phyloP scores from a whole-genome alignment of 1,140 invertebrate genomes.

The Drosophila miranda region DNA sequence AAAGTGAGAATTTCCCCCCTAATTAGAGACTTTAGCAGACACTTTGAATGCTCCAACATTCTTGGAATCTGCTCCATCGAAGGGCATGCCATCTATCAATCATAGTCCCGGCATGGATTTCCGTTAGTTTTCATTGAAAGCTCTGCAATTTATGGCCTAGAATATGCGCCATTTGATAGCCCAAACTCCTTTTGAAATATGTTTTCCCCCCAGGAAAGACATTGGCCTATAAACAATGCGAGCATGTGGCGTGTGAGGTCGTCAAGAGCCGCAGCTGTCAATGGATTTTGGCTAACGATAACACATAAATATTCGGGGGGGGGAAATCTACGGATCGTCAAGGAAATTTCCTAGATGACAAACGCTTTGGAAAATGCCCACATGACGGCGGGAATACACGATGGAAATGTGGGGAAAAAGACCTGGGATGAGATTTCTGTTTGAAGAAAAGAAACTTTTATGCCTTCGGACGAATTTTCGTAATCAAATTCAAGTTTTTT shows the following conservation, averaged over 20 bases:
- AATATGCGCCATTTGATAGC: no score
- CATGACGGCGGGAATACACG: constrained; percentile 18
- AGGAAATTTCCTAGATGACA: constrained; percentile 10
- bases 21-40: no score
- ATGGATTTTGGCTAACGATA: constrained; percentile 23
- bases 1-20: no score
- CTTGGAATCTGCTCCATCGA: no score
- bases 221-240: constrained; percentile 6
- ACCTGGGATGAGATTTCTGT: background rate
- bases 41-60: no score
- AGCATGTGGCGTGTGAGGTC: constrained; percentile 18
- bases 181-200: no score
- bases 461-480: background rate
- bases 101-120: no score
- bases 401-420: background rate
- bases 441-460: no score
- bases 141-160: no score
- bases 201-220: no score
- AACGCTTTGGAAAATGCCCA: constrained; percentile 15
- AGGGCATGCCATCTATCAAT: no score
- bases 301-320: constrained; percentile 17
- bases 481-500: background rate
- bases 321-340: background rate
- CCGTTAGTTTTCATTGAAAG: no score
- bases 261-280: constrained; percentile 30